Base-by-base conservation (phyloP, 1,140 invertebrate species). In the Tetramorium alpestre region DNA sequence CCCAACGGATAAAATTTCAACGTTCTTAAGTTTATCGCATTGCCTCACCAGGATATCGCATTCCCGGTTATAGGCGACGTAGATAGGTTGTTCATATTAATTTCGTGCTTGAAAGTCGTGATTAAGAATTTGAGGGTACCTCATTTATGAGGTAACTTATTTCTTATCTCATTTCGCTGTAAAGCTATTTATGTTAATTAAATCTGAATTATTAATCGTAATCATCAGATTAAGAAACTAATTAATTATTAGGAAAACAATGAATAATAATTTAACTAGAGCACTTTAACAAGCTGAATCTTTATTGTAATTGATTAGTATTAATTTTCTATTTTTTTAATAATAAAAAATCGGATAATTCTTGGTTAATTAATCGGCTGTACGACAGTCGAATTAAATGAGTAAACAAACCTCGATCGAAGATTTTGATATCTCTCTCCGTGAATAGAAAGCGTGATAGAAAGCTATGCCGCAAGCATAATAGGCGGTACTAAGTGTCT, bases 381-480 rank as follows among this genome's bases (percentile, higher is more conserved):
- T 5, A 11, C 18, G 65, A 22, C 25, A 3, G 33, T 62, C 75
- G 56, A 18, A 25, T 22, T 44, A 47, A 81, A 54, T 25, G 33
- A 84, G 69, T 84, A 84, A 84, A 60, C 69, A 73, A 49, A 84
- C 28, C 8, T 38, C 44, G 54, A 73, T 73, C 54, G 80, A 25
- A 44, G 44, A 75, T 73, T 84, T 84, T 84, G 69, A 84, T 82
- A 82, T 84, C n/a, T 41, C 38, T 82, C 80, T 47, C 25, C 54
- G 80, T 84, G 80, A 60, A 84, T 84, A 84, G 80, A 84, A 84
- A 84, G 80, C 80, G 69, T 84, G 80, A 84, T 84, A 84, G 80
- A 84, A 84, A 84, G 80, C 69, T 84, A 28, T 18, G 80, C 80
- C 69, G 69, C 69, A 69, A 84, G 80, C 80, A 84, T 73, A 84